Evolutionary conservation across 2,797 vertebrate genomes (phyloP).

Genomic region (Brachymystax lenok): DNA sequence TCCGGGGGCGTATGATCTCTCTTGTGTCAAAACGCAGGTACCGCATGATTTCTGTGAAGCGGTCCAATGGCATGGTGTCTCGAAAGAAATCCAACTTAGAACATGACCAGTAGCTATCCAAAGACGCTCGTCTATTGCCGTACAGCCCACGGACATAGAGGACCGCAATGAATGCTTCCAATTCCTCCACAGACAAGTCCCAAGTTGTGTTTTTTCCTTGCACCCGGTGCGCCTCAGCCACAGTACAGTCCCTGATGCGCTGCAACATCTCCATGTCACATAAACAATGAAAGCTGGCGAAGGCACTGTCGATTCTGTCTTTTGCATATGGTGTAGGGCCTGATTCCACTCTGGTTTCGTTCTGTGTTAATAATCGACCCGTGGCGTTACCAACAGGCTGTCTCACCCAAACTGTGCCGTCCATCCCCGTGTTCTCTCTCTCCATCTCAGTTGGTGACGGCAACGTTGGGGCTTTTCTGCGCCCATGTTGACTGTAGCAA

Average conservation of each 20-base stretch:
- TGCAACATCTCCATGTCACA: conserved; percentile 6
- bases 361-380: neutral
- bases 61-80: neutral
- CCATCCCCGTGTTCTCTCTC: neutral
- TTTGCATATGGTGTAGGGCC: neutral
- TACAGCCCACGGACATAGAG: too few relatives aligned
- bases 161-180: too few relatives aligned
- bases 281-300: neutral
- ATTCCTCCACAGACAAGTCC: conserved; percentile 1
- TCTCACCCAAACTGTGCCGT: neutral
- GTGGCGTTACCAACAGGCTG: neutral
- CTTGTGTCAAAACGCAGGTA: conserved; percentile 9
- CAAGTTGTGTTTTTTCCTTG: neutral
- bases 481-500: too few relatives aligned
- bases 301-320: neutral
- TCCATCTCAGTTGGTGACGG: neutral
- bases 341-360: neutral
- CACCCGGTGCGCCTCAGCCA: neutral
- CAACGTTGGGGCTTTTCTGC: neutral
- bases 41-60: neutral
- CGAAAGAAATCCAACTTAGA: neutral
- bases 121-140: too few relatives aligned
- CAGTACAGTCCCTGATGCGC: neutral
- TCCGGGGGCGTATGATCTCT: neutral
- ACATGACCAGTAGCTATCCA: too few relatives aligned